These are phyloP conservation scores for Formicarius rufipectus DNA, from an alignment of 2,113 vertebrate species.

Conservation along the genomic window DNA sequence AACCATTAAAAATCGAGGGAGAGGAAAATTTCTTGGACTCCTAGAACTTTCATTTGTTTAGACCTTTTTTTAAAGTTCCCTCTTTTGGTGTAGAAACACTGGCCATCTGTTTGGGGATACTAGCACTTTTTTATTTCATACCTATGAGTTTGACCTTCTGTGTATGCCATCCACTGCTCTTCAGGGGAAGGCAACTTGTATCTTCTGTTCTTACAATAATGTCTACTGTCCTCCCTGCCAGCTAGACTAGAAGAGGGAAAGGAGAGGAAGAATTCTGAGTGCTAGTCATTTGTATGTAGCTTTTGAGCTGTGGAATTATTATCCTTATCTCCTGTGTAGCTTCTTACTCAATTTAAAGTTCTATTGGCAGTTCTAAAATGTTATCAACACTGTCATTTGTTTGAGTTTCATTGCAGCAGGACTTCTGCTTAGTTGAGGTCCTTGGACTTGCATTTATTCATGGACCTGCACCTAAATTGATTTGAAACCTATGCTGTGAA, in stretches of 20 bases:
- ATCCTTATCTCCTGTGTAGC: neutral
- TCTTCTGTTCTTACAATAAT: neutral
- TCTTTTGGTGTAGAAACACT: neutral
- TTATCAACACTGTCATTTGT: neutral
- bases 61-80: neutral
- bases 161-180: neutral
- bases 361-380: neutral
- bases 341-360: neutral
- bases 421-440: neutral
- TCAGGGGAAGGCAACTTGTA: neutral
- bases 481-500: neutral
- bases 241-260: neutral
- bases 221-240: neutral
- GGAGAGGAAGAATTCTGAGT: neutral
- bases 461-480: neutral
- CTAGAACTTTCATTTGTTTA: neutral
- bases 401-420: neutral
- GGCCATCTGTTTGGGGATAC: neutral
- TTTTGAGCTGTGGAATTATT: neutral
- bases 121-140: neutral
- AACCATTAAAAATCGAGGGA: neutral
- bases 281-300: neutral
- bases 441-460: neutral
- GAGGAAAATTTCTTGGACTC: neutral
- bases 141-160: neutral